phyloP scores from a whole-genome alignment of 2,888 invertebrate genomes.

The Apodemia hepburni region DNA sequence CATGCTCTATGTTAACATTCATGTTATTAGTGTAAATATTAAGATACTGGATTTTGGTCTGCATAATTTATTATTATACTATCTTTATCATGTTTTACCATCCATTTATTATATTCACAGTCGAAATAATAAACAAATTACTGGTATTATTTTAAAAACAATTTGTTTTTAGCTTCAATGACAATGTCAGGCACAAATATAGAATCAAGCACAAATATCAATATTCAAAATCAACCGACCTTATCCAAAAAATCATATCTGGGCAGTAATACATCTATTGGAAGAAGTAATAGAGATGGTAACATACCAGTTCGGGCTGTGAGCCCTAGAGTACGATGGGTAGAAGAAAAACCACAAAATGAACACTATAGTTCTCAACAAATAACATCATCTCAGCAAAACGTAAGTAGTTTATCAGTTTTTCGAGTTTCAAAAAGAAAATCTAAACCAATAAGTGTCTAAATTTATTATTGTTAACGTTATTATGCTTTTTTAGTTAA shows the following conservation, averaged over 20 bases:
- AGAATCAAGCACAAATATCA: slow-evolving; percentile 72
- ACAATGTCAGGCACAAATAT: slow-evolving; percentile 83
- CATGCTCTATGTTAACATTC: slow-evolving; percentile 53
- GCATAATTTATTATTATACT: slow-evolving; percentile 25
- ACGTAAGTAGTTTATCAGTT: slow-evolving; percentile 47
- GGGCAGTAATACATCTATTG: slow-evolving; percentile 74
- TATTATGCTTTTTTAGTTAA: slow-evolving; percentile 40
- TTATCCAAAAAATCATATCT: slow-evolving; percentile 74
- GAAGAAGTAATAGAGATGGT: slow-evolving; percentile 64
- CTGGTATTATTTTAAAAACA: neutral
- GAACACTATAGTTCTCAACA: slow-evolving; percentile 66
- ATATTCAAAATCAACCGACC: slow-evolving; percentile 64
- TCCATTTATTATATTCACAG: slow-evolving; percentile 23
- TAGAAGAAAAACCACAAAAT: slow-evolving; percentile 62
- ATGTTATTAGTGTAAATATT: slow-evolving; percentile 41
- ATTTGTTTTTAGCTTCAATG: slow-evolving; percentile 83
- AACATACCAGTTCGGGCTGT: slow-evolving; percentile 75
- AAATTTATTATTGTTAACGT: neutral
- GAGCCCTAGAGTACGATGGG: slow-evolving; percentile 74
- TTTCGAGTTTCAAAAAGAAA: neutral
- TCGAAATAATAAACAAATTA: neutral
- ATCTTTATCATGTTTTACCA: slow-evolving; percentile 64
- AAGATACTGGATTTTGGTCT: slow-evolving; percentile 13
- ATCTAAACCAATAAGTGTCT: neutral
- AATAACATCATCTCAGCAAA: slow-evolving; percentile 67